phyloP scores from a whole-genome alignment of 2,888 invertebrate genomes.

The Drosophila longiperda region DNA sequence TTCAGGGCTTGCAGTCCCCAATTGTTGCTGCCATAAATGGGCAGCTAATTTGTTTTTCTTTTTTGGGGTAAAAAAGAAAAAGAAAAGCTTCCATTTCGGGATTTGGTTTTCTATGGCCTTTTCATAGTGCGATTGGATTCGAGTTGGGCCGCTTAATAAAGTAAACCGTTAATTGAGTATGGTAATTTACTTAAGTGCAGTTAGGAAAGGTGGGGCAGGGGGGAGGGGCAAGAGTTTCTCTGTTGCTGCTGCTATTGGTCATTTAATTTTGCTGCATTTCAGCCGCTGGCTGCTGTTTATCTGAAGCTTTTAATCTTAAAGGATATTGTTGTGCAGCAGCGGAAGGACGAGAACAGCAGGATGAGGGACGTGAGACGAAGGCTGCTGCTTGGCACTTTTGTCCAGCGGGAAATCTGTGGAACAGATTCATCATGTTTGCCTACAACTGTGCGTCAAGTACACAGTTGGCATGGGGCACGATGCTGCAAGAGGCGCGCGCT shows the following conservation, averaged over 20 bases:
- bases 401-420: constrained; percentile 78
- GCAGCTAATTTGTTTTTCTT: constrained; percentile 42
- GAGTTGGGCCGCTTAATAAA: constrained; percentile 52
- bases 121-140: constrained; percentile 60
- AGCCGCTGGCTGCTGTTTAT: constrained; percentile 65
- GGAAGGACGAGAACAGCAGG: neutral
- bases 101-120: constrained; percentile 42
- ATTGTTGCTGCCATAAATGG: constrained; percentile 32
- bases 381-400: constrained; percentile 48
- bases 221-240: neutral
- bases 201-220: constrained; percentile 12
- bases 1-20: constrained; percentile 15
- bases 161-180: constrained; percentile 76
- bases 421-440: constrained; percentile 80
- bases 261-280: constrained; percentile 64
- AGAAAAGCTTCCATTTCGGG: neutral
- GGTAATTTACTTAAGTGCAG: constrained; percentile 73
- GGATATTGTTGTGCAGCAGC: constrained; percentile 60
- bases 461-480: constrained; percentile 37
- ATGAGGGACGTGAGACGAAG: neutral
- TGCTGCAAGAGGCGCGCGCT: constrained; percentile 24
- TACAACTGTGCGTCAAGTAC: constrained; percentile 68
- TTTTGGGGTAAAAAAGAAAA: constrained; percentile 1
- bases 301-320: constrained; percentile 76
- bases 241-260: constrained; percentile 12